Evolutionary conservation across 2,888 invertebrate species (phyloP), one percentile per base, ranked within the genome.

Genomic region (Agriotes lineatus): DNA sequence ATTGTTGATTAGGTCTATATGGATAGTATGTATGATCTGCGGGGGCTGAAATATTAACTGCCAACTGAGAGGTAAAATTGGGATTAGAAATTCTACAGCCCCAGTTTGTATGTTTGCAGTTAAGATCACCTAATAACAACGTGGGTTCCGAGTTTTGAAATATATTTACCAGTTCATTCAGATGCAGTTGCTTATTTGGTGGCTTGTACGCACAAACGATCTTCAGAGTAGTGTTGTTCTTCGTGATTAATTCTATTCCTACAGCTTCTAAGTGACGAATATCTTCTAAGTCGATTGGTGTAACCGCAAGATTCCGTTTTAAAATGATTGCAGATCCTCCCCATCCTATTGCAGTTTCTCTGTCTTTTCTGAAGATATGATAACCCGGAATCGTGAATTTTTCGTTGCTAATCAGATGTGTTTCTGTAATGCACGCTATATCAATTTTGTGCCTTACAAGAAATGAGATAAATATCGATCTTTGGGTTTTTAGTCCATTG

Each of bases 391-490:
- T 7, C 6, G 37, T 37, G n/a, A 5, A 37, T 37, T 37, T 37
- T n/a, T 37, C 37, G n/a, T 45, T 18, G n/a, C 19, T 4, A 9
- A 19, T 45, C 3, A 19, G 45, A 14, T 45, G 42, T 6, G 42
- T 42, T 42, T 42, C 42, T 42, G 42, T 42, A 6, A 42, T 10
- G 42, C 42, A 42, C n/a, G 42, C n/a, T 6, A 6, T 42, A 42
- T 42, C 42, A 42, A 42, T 14, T 5, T 14, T 42, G n/a, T 45
- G 45, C 5, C 7, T 3, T 7, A n/a, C 12, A 5, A 42, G 42
- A 30, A 42, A 42, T 42, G 4, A 42, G 42, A 42, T 42, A 42
- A 42, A 42, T 42, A 10, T 16, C 6, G 42, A 42, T 42, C 42
- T 5, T 10, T 42, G 42, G 4, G 42, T 14, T 42, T 42, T 42